Conservation (phyloP, 2,888 invertebrate species). For the Campoplex nolae region DNA sequence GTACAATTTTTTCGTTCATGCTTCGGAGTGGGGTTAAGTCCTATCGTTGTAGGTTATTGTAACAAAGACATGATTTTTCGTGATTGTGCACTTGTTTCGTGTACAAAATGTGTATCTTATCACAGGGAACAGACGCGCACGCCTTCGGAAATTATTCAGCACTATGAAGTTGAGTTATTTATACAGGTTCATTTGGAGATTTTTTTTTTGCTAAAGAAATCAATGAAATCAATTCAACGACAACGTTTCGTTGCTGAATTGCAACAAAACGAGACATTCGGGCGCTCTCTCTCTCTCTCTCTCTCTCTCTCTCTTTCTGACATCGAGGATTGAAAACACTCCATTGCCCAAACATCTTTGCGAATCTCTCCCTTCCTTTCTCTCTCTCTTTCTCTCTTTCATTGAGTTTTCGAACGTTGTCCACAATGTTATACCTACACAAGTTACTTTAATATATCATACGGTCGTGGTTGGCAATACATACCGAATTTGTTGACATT, state of each 20-base stretch:
- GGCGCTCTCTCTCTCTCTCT: not conserved
- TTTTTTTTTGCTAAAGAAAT: constrained; percentile 11
- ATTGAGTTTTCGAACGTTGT: constrained; percentile 21
- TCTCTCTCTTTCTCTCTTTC: not conserved
- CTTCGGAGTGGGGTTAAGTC: not conserved
- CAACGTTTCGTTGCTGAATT: constrained; percentile 35
- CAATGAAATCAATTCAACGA: constrained; percentile 53
- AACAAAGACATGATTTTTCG: not conserved
- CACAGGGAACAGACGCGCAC: not conserved
- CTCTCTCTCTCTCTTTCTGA: not conserved
- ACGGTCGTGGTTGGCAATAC: constrained; percentile 65
- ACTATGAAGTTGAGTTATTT: constrained; percentile 40
- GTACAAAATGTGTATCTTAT: constrained; percentile 3
- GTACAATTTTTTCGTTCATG: not conserved
- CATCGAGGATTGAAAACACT: constrained; percentile 27
- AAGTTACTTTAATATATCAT: constrained; percentile 67
- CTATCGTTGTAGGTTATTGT: not conserved
- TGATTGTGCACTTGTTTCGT: not conserved
- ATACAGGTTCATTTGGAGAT: constrained; percentile 5
- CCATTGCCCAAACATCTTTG: constrained; percentile 10
- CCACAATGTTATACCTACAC: constrained; percentile 39
- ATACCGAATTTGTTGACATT: constrained; percentile 79
- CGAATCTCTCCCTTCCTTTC: constrained; percentile 12
- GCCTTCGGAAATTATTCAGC: constrained; percentile 7
- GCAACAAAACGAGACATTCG: not conserved